These are phyloP conservation scores for Drosophila orena DNA, from an alignment of 1,140 invertebrate species.

Conservation along the genomic window DNA sequence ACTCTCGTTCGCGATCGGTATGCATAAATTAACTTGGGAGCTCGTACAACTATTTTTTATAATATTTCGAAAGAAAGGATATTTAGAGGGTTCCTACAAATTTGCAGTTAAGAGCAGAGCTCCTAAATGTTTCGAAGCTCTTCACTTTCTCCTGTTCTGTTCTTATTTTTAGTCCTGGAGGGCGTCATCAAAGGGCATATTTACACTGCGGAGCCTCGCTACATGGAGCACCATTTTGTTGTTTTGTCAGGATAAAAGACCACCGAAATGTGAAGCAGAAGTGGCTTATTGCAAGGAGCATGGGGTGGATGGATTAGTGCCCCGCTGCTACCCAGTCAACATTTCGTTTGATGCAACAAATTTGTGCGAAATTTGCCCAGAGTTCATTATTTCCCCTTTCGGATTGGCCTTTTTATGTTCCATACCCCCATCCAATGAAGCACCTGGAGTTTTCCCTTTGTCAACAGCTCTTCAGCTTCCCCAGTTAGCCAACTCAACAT, in stretches of 20 bases:
- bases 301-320: slow-evolving; percentile 9
- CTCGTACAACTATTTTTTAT: not conserved
- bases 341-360: slow-evolving; percentile 44
- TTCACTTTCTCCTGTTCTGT: not conserved
- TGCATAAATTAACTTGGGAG: slow-evolving; percentile 4
- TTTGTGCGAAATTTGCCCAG: slow-evolving; percentile 18
- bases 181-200: slow-evolving; percentile 32
- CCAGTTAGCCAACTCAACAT: not conserved
- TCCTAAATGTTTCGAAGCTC: no score
- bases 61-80: no score
- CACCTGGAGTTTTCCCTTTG: slow-evolving; percentile 27
- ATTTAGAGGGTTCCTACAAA: no score
- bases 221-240: slow-evolving; percentile 9
- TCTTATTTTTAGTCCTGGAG: not conserved
- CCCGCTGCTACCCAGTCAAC: slow-evolving; percentile 21
- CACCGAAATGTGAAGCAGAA: not conserved
- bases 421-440: slow-evolving; percentile 8
- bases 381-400: slow-evolving; percentile 24
- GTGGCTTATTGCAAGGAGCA: not conserved
- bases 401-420: slow-evolving; percentile 28
- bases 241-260: slow-evolving; percentile 23
- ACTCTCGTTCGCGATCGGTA: slow-evolving; percentile 11
- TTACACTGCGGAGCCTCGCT: slow-evolving; percentile 24
- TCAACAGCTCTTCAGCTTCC: not conserved
- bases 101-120: no score